phyloP scores from a whole-genome alignment of 2,113 vertebrate genomes.

The Sylvilagus bachmani region DNA sequence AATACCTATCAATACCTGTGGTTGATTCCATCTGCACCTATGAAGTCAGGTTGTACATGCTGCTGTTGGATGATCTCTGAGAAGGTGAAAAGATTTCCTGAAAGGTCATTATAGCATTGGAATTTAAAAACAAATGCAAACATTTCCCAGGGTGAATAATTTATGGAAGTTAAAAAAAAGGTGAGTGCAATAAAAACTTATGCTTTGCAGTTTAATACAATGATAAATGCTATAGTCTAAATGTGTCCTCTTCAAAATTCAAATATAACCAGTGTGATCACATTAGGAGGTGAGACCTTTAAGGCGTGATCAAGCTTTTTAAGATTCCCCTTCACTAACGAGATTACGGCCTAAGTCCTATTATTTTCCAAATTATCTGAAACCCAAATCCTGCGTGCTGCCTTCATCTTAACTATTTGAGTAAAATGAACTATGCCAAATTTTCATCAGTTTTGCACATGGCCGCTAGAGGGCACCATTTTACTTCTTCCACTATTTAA shows the following conservation, averaged over 20 bases:
- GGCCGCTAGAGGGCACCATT: conserved; percentile 83
- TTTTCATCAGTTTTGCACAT: conserved; percentile 3
- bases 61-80: background rate
- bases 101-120: background rate
- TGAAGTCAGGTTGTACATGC: background rate
- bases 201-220: background rate
- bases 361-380: background rate
- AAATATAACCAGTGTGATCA: background rate
- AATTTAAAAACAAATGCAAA: background rate
- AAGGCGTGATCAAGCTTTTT: background rate
- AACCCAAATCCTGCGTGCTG: accelerated
- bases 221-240: background rate
- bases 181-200: background rate
- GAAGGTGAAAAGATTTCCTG: background rate
- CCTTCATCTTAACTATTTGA: accelerated
- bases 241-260: background rate
- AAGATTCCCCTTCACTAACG: background rate
- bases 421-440: background rate
- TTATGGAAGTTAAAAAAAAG: background rate
- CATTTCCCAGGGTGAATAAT: background rate
- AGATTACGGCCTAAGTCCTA: background rate
- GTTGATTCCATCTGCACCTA: background rate
- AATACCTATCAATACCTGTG: background rate
- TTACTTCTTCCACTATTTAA: conserved; percentile 49
- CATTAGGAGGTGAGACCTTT: background rate